These are phyloP conservation scores for Aporrectodea caliginosa DNA, from an alignment of 1,140 invertebrate genomes.

Conservation along the genomic window DNA sequence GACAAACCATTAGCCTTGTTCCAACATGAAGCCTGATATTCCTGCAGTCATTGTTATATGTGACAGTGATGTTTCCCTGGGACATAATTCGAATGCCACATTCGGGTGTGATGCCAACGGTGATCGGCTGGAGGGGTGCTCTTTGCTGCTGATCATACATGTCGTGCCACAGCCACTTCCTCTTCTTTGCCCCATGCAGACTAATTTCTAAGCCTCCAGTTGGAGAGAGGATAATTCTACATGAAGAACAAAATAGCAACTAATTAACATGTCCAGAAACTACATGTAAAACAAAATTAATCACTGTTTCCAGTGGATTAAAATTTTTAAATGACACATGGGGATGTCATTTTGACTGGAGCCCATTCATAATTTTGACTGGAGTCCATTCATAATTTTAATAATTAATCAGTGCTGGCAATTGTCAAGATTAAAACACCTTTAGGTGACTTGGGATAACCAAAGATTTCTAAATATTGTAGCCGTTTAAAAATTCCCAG, in stretches of 20 bases:
- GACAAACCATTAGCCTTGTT: constrained; percentile 46
- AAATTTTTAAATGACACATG: too few relatives aligned
- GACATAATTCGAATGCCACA: constrained; percentile 45
- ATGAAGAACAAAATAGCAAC: too few relatives aligned
- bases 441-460: background rate
- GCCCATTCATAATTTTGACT: too few relatives aligned
- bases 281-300: too few relatives aligned
- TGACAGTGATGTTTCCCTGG: constrained; percentile 49
- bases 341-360: too few relatives aligned
- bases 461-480: too few relatives aligned
- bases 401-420: background rate
- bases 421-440: background rate
- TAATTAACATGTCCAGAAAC: too few relatives aligned
- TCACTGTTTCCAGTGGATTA: too few relatives aligned
- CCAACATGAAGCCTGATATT: constrained; percentile 52
- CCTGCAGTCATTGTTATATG: constrained; percentile 42
- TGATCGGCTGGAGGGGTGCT: constrained; percentile 52
- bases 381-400: too few relatives aligned
- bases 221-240: background rate
- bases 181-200: background rate
- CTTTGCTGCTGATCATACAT: background rate
- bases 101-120: constrained; percentile 45
- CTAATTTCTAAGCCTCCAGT: background rate
- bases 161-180: background rate
- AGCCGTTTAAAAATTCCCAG: too few relatives aligned